Conservation (phyloP, 2,888 invertebrate genomes). For the Sinhomidia bicolor region DNA sequence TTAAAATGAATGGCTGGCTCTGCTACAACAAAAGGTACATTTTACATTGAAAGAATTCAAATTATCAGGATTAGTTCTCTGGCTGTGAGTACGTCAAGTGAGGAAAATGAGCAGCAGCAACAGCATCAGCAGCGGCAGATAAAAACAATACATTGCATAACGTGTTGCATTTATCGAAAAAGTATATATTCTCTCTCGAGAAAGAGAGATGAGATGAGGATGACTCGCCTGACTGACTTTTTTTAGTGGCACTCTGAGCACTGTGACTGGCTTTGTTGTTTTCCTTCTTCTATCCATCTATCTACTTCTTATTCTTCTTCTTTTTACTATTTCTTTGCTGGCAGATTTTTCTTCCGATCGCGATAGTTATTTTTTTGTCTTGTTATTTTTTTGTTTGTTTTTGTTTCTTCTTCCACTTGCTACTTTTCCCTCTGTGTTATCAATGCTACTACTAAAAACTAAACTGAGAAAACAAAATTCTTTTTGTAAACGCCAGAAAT, state of each 20-base stretch:
- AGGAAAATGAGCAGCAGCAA: not conserved
- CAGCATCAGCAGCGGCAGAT: no score
- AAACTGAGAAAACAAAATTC: not conserved
- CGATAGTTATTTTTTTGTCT: constrained; percentile 33
- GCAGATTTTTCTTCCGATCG: constrained; percentile 14
- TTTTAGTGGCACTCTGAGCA: not conserved
- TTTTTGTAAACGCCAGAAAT: not conserved
- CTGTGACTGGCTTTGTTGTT: not conserved
- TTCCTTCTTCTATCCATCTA: not conserved
- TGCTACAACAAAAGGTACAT: no score
- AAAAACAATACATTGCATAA: not conserved
- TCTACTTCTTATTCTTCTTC: no score
- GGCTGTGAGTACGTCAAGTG: not conserved
- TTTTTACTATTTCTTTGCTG: no score
- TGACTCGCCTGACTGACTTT: not conserved
- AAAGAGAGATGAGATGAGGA: not conserved
- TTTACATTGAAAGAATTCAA: not conserved
- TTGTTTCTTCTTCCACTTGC: not conserved
- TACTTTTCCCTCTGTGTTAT: not conserved
- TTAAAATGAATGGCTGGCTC: not conserved
- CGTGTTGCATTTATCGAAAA: not conserved
- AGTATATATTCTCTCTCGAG: not conserved
- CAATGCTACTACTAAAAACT: not conserved
- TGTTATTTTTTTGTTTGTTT: constrained; percentile 15
- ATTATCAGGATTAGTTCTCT: not conserved